Conservation (phyloP, 2,888 invertebrate genomes). For the Tortrix viridana region DNA sequence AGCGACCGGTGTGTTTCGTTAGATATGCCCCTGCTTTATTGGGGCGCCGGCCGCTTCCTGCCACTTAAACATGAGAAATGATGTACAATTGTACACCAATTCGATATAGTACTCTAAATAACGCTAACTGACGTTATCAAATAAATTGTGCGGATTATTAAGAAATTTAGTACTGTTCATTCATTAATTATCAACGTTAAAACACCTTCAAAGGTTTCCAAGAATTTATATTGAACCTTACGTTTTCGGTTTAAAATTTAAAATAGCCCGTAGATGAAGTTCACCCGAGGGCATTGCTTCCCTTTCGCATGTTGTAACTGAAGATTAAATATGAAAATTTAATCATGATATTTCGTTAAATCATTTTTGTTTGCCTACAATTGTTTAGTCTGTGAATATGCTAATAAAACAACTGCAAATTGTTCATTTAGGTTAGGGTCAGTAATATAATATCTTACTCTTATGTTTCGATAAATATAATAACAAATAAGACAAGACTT, state of each 20-base stretch:
- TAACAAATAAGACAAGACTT: not conserved
- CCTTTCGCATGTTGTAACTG: slow-evolving; percentile 83
- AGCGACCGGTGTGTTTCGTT: slow-evolving; percentile 49
- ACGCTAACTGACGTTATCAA: too few relatives aligned
- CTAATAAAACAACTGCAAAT: too few relatives aligned
- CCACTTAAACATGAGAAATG: slow-evolving; percentile 47
- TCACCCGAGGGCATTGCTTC: slow-evolving; percentile 48
- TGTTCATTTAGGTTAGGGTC: too few relatives aligned
- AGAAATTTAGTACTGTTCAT: too few relatives aligned
- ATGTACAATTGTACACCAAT: slow-evolving; percentile 29
- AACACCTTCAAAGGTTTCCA: too few relatives aligned
- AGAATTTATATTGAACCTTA: too few relatives aligned
- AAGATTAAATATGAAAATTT: slow-evolving; percentile 93
- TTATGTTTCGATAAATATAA: too few relatives aligned
- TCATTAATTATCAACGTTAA: too few relatives aligned
- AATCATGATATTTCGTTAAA: slow-evolving; percentile 85
- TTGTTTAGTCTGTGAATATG: not conserved
- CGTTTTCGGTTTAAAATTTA: too few relatives aligned
- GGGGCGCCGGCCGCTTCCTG: slow-evolving; percentile 44
- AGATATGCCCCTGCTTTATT: slow-evolving; percentile 51
- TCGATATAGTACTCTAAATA: slow-evolving; percentile 20
- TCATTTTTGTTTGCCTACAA: not conserved
- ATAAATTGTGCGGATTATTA: too few relatives aligned
- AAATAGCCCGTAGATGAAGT: not conserved
- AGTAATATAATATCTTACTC: too few relatives aligned